Percentiles rank a stretch among this genome's conserved stretches.
These are phyloP conservation scores for Steinernema feltiae DNA, from an alignment of 1,140 invertebrate species.

Conservation along the genomic window DNA sequence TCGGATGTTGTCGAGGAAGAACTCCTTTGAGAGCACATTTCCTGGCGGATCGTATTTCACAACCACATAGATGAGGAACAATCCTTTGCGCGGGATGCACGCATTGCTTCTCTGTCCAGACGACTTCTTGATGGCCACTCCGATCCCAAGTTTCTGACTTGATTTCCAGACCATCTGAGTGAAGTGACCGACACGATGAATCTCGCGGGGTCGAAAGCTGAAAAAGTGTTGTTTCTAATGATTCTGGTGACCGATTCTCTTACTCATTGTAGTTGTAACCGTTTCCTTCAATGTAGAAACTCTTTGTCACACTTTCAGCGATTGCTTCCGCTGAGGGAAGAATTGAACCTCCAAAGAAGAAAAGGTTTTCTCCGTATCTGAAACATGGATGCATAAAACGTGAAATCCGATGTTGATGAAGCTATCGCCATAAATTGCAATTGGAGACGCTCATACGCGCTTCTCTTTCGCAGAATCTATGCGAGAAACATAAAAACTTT, in stretches of 20 bases:
- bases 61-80: constrained; percentile 29
- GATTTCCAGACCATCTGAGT: constrained; percentile 33
- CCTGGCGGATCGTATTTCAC: constrained; percentile 37
- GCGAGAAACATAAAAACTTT: constrained; percentile 16
- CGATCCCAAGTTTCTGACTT: constrained; percentile 28
- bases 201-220: constrained; percentile 21
- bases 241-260: too few relatives aligned
- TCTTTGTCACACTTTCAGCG: constrained; percentile 23
- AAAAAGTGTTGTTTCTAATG: too few relatives aligned
- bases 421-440: too few relatives aligned
- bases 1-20: background rate
- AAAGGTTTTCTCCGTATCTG: constrained; percentile 35
- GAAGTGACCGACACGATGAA: constrained; percentile 33
- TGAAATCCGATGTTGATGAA: too few relatives aligned
- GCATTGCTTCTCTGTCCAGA: constrained; percentile 15
- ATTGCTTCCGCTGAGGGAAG: constrained; percentile 20
- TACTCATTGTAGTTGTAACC: constrained; percentile 31
- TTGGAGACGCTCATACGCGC: too few relatives aligned
- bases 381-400: constrained; percentile 5
- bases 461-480: too few relatives aligned
- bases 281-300: constrained; percentile 29
- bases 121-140: constrained; percentile 19
- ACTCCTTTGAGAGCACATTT: constrained; percentile 10
- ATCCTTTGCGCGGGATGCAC: constrained; percentile 16
- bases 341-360: constrained; percentile 27